phyloP scores from a whole-genome alignment of 1,140 invertebrate species.

The Bombus vancouverensis region DNA sequence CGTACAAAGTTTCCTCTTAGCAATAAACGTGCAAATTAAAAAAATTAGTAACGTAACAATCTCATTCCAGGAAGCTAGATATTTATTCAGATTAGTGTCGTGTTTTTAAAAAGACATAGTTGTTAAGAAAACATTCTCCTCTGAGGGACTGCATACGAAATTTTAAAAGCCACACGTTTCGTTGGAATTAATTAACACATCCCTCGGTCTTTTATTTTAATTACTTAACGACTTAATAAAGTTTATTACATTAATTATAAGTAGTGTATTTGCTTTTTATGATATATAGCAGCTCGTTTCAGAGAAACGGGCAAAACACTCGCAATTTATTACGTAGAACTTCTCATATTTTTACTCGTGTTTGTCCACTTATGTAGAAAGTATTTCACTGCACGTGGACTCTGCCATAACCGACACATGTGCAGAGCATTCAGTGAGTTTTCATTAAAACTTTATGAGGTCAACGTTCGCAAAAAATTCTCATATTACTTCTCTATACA shows the following conservation, averaged over 20 bases:
- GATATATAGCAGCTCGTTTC: not conserved
- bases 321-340: conserved; percentile 25
- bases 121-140: not conserved
- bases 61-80: not conserved
- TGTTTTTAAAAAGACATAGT: not conserved
- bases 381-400: conserved; percentile 50
- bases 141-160: not conserved
- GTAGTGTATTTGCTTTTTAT: not conserved
- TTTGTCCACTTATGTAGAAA: conserved; percentile 42
- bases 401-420: conserved; percentile 61
- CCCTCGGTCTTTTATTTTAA: not conserved
- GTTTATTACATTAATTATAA: not conserved
- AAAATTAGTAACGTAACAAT: not conserved
- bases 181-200: not conserved
- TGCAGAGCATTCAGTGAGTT: conserved; percentile 56
- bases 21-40: not conserved
- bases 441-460: conserved; percentile 69
- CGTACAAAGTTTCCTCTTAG: not conserved
- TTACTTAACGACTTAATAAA: not conserved
- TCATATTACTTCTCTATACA: conserved; percentile 53
- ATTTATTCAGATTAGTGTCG: not conserved
- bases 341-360: conserved; percentile 37
- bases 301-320: conserved; percentile 25
- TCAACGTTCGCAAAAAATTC: conserved; percentile 47
- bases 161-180: not conserved